Conservation (phyloP, 2,888 invertebrate species). For the Trachelus stipa region DNA sequence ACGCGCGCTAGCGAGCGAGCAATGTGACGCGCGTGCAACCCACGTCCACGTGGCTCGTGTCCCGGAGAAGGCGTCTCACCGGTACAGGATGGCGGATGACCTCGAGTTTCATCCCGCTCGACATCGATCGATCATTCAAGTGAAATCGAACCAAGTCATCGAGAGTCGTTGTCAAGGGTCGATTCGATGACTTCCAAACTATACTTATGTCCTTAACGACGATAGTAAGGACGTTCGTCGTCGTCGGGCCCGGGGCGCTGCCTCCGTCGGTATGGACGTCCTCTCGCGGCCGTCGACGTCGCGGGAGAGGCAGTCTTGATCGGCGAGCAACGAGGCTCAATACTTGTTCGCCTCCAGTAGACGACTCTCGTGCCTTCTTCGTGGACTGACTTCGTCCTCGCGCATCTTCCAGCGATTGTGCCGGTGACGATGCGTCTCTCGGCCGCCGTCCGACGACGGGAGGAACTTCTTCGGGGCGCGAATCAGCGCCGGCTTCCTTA, state of each 20-base stretch:
- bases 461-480: constrained; percentile 50
- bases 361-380: constrained; percentile 57
- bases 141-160: neutral
- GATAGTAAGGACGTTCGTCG: neutral
- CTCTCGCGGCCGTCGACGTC: neutral
- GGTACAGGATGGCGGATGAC: neutral
- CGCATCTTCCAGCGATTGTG: constrained; percentile 59
- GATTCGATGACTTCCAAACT: neutral
- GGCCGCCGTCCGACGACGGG: constrained; percentile 40
- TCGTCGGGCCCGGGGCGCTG: constrained; percentile 1
- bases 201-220: neutral
- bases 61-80: constrained; percentile 6
- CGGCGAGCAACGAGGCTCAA: constrained; percentile 60
- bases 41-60: constrained; percentile 1
- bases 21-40: neutral
- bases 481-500: constrained; percentile 66
- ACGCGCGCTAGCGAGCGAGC: neutral
- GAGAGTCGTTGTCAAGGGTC: neutral
- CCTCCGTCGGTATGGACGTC: neutral
- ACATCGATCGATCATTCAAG: neutral
- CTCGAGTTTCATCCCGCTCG: neutral
- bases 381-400: constrained; percentile 44
- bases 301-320: constrained; percentile 62
- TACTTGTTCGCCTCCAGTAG: constrained; percentile 57
- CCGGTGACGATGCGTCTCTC: constrained; percentile 59